Evolutionary conservation across 2,113 vertebrate genomes (phyloP), one percentile per base, ranked within the genome.

Genomic region (Sapayoa aenigma): DNA sequence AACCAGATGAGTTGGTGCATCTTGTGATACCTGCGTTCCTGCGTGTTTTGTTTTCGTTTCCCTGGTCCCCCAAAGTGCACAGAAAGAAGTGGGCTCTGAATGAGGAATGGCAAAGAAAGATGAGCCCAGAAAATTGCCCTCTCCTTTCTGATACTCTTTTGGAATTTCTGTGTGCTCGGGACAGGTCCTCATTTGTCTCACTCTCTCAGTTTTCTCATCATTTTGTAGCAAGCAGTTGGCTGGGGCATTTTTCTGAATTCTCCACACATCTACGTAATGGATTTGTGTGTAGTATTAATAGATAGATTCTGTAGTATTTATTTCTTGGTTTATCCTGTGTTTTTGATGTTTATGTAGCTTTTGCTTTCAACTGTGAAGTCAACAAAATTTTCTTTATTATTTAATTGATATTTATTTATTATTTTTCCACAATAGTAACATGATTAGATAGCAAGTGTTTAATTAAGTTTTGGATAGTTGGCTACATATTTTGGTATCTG

Each of bases 261-360:
- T n/a, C 4, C 28, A 13, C 22, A 7, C 24, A 35, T 19, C 39
- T 33, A 33, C 0, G 0, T 9, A 19, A 22, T 8, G 41, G 37
- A 69, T 30, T 62, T 23, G 11, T 77, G 41, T 42, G 12, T 69
- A 35, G 35, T 20, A 62, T 46, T 66, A 59, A 41, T 62, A 46
- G 44, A 41, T 62, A 46, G 44, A 46, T 19, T 77, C 44, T 42
- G 14, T 69, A 39, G 33, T 23, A 62, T 50, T 63, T 55, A 41
- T 62, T 60, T 62, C 16, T 23, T 84, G 15, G 0, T 84, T 81
- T 78, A 44, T 60, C 31, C 52, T 30, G 2, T n/a, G 23, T 52
- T 44, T 81, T 86, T 42, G 41, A 78, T 15, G 2, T 59, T 68
- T 30, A 4, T 62, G 49, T 27, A 52, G 23, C 65, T 91, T 82